Percentiles rank a stretch among this genome's conserved stretches.
Conservation (phyloP, 2,888 invertebrate genomes). For the Heliconius erato region DNA sequence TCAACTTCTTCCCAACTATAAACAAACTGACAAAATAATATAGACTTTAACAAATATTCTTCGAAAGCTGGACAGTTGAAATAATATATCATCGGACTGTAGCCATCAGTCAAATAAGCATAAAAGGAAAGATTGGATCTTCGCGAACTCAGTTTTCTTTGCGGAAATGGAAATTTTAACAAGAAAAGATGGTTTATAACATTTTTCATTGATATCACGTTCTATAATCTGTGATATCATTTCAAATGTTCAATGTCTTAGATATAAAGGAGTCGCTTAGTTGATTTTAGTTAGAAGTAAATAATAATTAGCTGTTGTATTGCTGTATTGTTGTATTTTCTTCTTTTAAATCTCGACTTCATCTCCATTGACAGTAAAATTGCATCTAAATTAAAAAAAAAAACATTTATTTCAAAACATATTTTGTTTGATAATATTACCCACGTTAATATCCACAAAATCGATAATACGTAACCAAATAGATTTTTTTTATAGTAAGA, state of each 20-base stretch:
- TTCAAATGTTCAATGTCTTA: neutral
- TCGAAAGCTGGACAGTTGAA: conserved; percentile 26
- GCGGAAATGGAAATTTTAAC: conserved; percentile 59
- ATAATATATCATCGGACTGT: conserved; percentile 35
- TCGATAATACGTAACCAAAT: neutral
- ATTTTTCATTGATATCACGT: conserved; percentile 32
- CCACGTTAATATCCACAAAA: neutral
- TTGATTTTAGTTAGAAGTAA: neutral
- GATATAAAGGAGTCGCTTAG: neutral
- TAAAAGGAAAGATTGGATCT: conserved; percentile 55
- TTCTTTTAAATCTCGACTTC: too few species aligned
- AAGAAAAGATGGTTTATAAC: conserved; percentile 49
- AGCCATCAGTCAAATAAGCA: conserved; percentile 45
- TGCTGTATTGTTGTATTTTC: neutral
- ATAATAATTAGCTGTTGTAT: neutral
- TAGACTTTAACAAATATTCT: conserved; percentile 6
- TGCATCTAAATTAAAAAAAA: neutral
- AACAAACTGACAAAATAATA: conserved; percentile 10
- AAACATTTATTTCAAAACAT: neutral
- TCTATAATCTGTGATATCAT: conserved; percentile 15
- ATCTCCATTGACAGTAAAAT: neutral
- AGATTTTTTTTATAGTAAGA: neutral
- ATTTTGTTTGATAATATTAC: too few species aligned
- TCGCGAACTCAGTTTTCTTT: conserved; percentile 50
- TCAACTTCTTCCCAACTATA: neutral